Base-by-base conservation (phyloP, 2,888 invertebrate species). In the Harmothoe impar region DNA sequence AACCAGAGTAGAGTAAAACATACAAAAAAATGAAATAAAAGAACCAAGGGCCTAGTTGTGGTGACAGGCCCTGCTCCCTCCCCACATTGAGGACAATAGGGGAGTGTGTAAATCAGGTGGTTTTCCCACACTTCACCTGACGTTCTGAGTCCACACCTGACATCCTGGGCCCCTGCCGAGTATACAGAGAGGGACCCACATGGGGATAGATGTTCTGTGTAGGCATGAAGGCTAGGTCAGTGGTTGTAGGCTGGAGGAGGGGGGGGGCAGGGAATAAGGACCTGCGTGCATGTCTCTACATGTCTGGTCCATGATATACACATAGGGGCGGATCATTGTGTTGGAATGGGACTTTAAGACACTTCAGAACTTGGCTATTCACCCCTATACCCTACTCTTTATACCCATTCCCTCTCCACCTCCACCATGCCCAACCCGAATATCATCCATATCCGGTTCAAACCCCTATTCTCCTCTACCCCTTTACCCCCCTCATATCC, bases 41-140 rank as follows among this genome's bases (percentile, higher is more conserved):
- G 25, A 72, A 72, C 3, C 5, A 29, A 72, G 31, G 72, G 1
- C 72, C 29, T 3, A 72, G 31, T 72, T 43, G n/a, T 72, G 72
- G 72, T 72, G 29, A 72, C 31, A 72, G 72, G 0, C 5, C 5
- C 15, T 12, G 62, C 5, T 72, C 72, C 25, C 72, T 7, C 5
- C 29, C 29, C 29, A 15, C 29, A 15, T 72, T 12, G 7, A 15
- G 72, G 0, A 72, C 72, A 72, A 72, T 29, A 29, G 72, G 72
- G 72, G 29, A 72, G 72, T 15, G 20, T 72, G 72, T 72, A 29
- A 72, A 72, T 25, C 72, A 25, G 15, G 17, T 29, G 29, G 31
- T 72, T 72, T 72, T 72, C 72, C 72, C 72, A 72, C 72, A 72
- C 72, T 29, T 7, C 62, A 62, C 62, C 62, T 62, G 62, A 62